Base-by-base conservation (phyloP, 2,888 invertebrate genomes). In the Bruchidius siliquastri region DNA sequence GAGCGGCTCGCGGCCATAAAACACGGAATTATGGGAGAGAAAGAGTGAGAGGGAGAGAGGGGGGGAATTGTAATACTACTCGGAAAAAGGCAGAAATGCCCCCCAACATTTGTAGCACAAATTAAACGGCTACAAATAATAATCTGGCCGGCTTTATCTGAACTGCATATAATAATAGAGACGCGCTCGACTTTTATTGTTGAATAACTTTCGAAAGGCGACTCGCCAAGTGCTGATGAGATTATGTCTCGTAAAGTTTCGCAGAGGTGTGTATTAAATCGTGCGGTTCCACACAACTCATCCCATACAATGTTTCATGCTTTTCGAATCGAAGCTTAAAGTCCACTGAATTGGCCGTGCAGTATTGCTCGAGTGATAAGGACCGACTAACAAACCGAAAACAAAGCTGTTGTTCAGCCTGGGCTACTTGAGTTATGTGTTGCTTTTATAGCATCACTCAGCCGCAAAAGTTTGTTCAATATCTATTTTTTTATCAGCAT, bases 191-290 rank as follows among this genome's bases (percentile, higher is more conserved):
- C 82, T 80, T 84, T 84, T 83, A 85, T 80, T 81, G 81, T 82
- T 82, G 79, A 80, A 82, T 83, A 83, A 83, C 82, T 83, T 77
- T 75, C 80, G 77, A 81, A 83, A 84, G 82, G 84, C 80, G 83
- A 83, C 83, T 83, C 83, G 82, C 81, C 79, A 79, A 80, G 78
- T 81, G 79, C 80, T 82, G 85, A 84, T 85, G 84, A 84, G 84
- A 84, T 84, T 84, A 84, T 84, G 84, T 82, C 80, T 82, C 84
- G 82, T 85, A 84, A 85, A 85, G 81, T 80, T 78, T 80, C 49
- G 81, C 80, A 82, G 83, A 83, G 80, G 77, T 79, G 81, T 81
- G 79, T 81, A 80, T 81, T 82, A 82, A 81, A 72, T 75, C 74
- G 72, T 26, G 71, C 49, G 49, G 49, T 18, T 49, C 49, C 13